Evolutionary conservation across 2,113 vertebrate genomes (phyloP).

Genomic region (Butastur rufipennis): DNA sequence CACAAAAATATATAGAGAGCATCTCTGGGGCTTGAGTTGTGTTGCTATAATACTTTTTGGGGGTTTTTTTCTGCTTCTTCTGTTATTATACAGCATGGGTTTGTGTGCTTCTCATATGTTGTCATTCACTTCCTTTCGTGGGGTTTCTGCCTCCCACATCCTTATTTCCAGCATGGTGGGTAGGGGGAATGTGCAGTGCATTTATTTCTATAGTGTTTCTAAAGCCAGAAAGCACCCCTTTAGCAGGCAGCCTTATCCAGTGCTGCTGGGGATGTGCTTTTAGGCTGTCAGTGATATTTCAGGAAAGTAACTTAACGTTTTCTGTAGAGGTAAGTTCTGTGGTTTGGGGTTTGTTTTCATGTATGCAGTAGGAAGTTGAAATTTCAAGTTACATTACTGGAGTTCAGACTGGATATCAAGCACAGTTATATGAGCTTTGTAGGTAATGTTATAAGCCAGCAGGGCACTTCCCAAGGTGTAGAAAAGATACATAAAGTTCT

Average conservation of each 20-base stretch:
- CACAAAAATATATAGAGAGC: fast-evolving
- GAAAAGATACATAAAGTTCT: background rate
- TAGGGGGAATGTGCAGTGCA: background rate
- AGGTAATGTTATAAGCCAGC: background rate
- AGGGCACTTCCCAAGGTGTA: background rate
- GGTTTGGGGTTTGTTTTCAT: background rate
- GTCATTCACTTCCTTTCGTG: background rate
- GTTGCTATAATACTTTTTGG: background rate
- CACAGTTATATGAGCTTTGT: background rate
- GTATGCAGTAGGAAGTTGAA: background rate
- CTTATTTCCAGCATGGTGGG: background rate
- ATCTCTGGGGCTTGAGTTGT: background rate
- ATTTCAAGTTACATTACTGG: background rate
- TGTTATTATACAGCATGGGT: background rate
- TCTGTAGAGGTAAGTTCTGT: background rate
- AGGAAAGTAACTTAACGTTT: background rate
- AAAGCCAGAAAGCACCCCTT: background rate
- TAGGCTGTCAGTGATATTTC: background rate
- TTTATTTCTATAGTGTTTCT: background rate
- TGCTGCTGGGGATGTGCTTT: background rate
- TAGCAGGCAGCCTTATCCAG: background rate
- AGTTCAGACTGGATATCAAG: background rate
- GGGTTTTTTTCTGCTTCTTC: background rate
- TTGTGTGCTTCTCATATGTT: background rate
- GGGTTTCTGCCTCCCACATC: background rate